Evolutionary conservation across 2,797 vertebrate genomes (phyloP).

Genomic region (Sparidentex hasta): DNA sequence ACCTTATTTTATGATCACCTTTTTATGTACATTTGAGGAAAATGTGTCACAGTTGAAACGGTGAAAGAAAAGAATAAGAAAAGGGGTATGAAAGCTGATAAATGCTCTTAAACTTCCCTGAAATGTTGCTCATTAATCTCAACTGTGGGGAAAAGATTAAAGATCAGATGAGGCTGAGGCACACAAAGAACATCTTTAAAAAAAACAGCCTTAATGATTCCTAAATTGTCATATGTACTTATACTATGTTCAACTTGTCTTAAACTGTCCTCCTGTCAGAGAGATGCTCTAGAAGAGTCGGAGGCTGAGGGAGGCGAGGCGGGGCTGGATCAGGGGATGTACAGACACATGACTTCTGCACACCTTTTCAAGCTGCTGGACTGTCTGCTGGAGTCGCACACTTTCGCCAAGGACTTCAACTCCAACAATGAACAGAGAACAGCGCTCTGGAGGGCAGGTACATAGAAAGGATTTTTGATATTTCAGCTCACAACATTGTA

Average conservation of each 20-base stretch:
- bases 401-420: slow-evolving; percentile 97
- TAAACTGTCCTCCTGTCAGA: slow-evolving; percentile 74
- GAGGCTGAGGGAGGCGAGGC: slow-evolving; percentile 79
- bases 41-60: background rate
- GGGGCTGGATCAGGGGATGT: slow-evolving; percentile 93
- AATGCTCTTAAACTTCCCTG: background rate
- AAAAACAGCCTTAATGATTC: too few relatives aligned
- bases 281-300: slow-evolving; percentile 89
- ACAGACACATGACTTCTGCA: slow-evolving; percentile 91
- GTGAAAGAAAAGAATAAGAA: background rate
- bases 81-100: background rate
- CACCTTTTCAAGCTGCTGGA: slow-evolving; percentile 97
- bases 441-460: slow-evolving; percentile 96
- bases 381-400: slow-evolving; percentile 96
- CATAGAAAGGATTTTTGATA: background rate
- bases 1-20: too few relatives aligned
- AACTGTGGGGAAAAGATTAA: background rate
- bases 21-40: background rate
- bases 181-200: background rate
- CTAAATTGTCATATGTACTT: background rate
- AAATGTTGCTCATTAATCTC: background rate
- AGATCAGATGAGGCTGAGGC: background rate
- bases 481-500: too few relatives aligned
- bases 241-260: background rate
- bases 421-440: slow-evolving; percentile 98